Base-by-base conservation (phyloP, 2,797 vertebrate genomes). In the Sebastes hopkinsi region DNA sequence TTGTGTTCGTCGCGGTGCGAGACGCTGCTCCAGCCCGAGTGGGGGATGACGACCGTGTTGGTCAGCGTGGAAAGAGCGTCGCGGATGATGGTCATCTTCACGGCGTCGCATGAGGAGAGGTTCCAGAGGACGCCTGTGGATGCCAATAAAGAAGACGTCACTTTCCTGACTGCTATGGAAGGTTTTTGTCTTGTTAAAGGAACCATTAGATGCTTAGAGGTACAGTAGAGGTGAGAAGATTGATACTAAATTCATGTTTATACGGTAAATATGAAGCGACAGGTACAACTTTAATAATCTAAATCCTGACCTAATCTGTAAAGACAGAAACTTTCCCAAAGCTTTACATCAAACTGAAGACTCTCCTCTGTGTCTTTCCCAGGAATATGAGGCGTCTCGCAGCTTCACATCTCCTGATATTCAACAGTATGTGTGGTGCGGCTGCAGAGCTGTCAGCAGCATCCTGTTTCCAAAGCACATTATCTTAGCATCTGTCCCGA, bases 51-150 rank as follows among this genome's bases (percentile, higher is more conserved):
- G 84, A 99, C 97, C 6, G 97, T 97, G 97, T 96, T 99, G 56
- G 98, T 99, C 54, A 99, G 95, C 0, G 97, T 97, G 50, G 93
- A 94, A 59, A 99, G 95, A 29, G 98, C 97, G 1, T 99, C 98
- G 1, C 97, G 96, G 76, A 99, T 96, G 95, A 99, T 99, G 85
- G 98, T 98, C 98, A 99, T 99, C 95, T 99, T 99, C 71, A 98
- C 98, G 0, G 98, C 97, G 72, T 99, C 98, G 7, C 98, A 99
- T 0, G 98, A 99, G 1, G 98, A 99, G 71, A 99, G 94, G 95
- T 99, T 99, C 98, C 98, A 99, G 81, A 99, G 95, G 86, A 99
- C 98, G n/a, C 98, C 98, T 99, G 73, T 0, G 42, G 72, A 16
- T 2, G 10, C 1, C 4, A 2, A 50, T 5, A 8, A 25, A 25